phyloP scores from a whole-genome alignment of 2,797 vertebrate genomes.

The Rhinophrynus dorsalis region DNA sequence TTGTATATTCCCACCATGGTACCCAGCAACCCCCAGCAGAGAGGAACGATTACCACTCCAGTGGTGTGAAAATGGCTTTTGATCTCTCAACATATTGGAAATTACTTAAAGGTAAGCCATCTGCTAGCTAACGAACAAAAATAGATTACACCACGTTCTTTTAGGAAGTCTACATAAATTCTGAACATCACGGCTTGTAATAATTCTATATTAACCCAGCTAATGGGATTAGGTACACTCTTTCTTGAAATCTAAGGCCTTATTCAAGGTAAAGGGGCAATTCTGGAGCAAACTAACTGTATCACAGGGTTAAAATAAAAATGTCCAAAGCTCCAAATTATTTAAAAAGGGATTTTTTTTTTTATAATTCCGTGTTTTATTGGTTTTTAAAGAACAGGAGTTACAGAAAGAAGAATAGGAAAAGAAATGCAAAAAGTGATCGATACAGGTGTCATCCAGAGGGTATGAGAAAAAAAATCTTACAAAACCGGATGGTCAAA shows the following conservation, averaged over 20 bases:
- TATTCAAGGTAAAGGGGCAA: too few relatives aligned
- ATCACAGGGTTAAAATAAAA: too few relatives aligned
- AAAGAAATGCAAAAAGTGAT: too few relatives aligned
- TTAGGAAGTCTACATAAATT: conserved; percentile 80
- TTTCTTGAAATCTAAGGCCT: background rate
- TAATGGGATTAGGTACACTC: conserved; percentile 85
- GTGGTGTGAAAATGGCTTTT: conserved; percentile 74
- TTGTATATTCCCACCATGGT: conserved; percentile 84
- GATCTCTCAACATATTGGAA: conserved; percentile 88
- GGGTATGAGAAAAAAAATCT: too few relatives aligned
- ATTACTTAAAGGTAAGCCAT: conserved; percentile 90
- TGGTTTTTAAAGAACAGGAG: too few relatives aligned
- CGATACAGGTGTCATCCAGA: too few relatives aligned
- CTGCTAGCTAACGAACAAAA: conserved; percentile 80
- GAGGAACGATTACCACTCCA: conserved; percentile 81
- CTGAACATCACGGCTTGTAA: conserved; percentile 74
- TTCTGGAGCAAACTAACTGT: too few relatives aligned
- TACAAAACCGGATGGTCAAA: too few relatives aligned
- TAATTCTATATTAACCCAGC: conserved; percentile 80
- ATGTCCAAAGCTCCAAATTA: too few relatives aligned
- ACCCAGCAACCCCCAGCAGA: conserved; percentile 83
- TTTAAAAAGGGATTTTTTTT: too few relatives aligned
- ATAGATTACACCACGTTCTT: conserved; percentile 89
- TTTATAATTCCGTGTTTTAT: too few relatives aligned
- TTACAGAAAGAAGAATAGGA: too few relatives aligned